These are phyloP conservation scores for Setophaga coronata DNA, from an alignment of 2,113 vertebrate genomes.

Conservation along the genomic window DNA sequence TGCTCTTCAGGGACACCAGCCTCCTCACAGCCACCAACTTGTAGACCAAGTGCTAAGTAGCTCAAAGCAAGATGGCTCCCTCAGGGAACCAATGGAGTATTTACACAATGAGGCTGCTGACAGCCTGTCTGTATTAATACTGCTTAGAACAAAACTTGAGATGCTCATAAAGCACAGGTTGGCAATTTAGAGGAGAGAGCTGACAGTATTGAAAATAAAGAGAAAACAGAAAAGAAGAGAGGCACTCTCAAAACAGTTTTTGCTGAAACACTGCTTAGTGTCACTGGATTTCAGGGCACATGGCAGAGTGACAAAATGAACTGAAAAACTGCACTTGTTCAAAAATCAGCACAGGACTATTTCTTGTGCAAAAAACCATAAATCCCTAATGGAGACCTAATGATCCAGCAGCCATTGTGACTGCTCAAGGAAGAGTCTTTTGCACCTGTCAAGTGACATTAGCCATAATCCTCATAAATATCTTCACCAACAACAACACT, in stretches of 20 bases:
- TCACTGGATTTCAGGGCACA: not conserved
- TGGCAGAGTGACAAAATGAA: not conserved
- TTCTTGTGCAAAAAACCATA: not conserved
- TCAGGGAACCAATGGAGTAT: not conserved
- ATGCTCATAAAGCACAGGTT: slow-evolving; percentile 1
- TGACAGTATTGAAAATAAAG: not conserved
- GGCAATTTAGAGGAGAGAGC: not conserved
- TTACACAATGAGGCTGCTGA: not conserved
- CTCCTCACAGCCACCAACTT: not conserved
- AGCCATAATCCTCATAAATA: not conserved
- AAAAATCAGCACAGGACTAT: not conserved
- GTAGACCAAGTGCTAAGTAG: slow-evolving; percentile 12
- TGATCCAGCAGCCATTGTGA: not conserved
- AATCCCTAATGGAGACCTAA: not conserved
- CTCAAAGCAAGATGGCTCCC: slow-evolving; percentile 28
- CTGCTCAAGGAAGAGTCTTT: not conserved
- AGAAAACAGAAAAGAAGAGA: not conserved
- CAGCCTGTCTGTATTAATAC: slow-evolving; percentile 36
- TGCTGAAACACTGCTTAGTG: not conserved
- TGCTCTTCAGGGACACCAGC: not conserved
- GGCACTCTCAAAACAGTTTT: not conserved
- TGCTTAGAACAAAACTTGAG: slow-evolving; percentile 33
- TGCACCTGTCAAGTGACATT: not conserved
- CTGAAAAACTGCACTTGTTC: not conserved
- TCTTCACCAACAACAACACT: not conserved